A percentile compares a stretch with the other conserved stretches of the same genome.
Evolutionary conservation across 2,113 vertebrate species (phyloP).

Genomic region (Melanocharis versteri): DNA sequence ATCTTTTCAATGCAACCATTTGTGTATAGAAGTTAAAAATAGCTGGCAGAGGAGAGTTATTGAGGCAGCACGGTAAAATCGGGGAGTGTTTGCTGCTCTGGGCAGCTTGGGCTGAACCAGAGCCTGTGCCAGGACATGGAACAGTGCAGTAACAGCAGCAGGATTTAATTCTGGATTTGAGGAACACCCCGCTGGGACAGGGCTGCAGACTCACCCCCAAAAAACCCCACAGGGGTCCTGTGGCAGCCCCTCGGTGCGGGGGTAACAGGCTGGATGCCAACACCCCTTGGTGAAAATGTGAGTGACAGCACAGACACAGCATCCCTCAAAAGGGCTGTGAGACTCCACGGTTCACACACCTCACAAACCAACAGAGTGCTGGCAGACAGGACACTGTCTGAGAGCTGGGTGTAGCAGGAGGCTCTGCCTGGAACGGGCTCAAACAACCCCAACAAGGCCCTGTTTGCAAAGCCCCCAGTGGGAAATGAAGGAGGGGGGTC

Average conservation of each 20-base stretch:
- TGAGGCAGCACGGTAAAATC: neutral
- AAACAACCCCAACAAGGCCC: neutral
- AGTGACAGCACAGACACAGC: accelerated
- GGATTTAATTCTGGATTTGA: neutral
- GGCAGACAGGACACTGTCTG: accelerated
- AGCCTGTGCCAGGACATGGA: neutral
- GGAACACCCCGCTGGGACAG: neutral
- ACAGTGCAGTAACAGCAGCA: accelerated
- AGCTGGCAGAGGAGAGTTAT: neutral
- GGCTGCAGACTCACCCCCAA: too few species aligned
- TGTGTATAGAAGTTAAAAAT: accelerated
- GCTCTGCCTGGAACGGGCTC: neutral
- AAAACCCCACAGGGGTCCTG: accelerated
- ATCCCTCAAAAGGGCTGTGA: neutral
- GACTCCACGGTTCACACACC: accelerated
- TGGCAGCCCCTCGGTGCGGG: neutral
- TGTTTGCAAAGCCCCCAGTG: neutral
- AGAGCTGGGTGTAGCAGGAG: neutral
- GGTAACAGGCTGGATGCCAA: accelerated
- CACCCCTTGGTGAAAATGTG: accelerated
- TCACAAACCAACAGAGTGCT: too few species aligned
- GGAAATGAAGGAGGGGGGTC: neutral
- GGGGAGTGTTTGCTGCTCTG: neutral
- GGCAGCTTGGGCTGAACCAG: neutral
- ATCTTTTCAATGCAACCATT: neutral